Evolutionary conservation across 2,113 vertebrate species (phyloP).

Genomic region (Puntigrus tetrazona): DNA sequence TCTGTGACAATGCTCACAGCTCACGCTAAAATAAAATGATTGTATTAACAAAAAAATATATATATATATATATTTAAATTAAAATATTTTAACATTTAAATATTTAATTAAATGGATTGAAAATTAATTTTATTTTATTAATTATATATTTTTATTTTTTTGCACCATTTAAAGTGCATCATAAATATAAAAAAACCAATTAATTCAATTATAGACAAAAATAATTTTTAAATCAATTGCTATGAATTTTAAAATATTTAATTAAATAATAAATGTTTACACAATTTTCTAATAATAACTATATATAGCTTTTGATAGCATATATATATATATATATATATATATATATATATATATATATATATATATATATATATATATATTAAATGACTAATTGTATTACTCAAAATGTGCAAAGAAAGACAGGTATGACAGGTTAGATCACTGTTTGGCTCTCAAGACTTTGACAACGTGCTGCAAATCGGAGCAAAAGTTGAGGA

Average conservation of each 20-base stretch:
- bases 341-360: background rate
- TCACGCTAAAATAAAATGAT: background rate
- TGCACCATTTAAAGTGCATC: no score
- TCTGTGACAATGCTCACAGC: background rate
- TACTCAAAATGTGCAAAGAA: background rate
- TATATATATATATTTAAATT: background rate
- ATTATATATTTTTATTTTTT: no score
- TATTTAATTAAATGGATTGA: no score
- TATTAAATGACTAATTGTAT: background rate
- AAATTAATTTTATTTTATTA: no score
- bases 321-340: background rate
- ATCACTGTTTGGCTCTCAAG: background rate
- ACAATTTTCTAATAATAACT: no score
- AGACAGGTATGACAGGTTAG: background rate
- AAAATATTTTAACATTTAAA: background rate
- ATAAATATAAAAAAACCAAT: background rate
- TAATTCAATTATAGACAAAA: background rate
- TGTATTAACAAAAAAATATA: background rate
- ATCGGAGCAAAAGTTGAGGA: background rate
- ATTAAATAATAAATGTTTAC: background rate
- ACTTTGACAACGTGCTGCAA: background rate
- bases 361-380: background rate
- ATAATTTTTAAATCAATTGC: background rate
- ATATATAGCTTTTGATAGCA: background rate
- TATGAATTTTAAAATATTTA: background rate